phyloP scores from a whole-genome alignment of 2,113 vertebrate species.

The Andinoacara biseriatus region DNA sequence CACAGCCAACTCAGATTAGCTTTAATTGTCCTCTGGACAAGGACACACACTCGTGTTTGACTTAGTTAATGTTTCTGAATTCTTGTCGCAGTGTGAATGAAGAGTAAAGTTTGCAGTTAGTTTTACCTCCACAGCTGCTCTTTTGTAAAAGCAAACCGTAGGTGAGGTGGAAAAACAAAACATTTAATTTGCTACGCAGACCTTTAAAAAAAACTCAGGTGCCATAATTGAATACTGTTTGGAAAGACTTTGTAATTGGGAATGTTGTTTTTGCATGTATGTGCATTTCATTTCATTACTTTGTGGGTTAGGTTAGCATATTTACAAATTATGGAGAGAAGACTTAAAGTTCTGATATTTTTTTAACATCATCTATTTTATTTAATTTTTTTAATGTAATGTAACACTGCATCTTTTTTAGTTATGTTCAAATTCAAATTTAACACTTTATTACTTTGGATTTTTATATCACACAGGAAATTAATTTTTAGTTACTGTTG shows the following conservation, averaged over 20 bases:
- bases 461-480: conserved; percentile 3
- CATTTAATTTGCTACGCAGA: background rate
- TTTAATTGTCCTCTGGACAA: conserved; percentile 60
- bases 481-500: background rate
- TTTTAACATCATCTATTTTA: background rate
- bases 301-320: background rate
- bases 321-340: background rate
- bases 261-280: background rate
- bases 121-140: background rate
- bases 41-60: conserved; percentile 51
- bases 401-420: background rate
- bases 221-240: background rate
- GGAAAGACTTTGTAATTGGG: background rate
- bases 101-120: conserved; percentile 18
- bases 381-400: background rate
- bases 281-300: background rate
- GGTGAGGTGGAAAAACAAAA: background rate
- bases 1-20: conserved; percentile 68
- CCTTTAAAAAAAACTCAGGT: too few relatives aligned
- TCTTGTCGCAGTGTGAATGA: background rate
- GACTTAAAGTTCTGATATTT: background rate
- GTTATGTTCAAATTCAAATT: background rate
- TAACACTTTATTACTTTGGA: background rate
- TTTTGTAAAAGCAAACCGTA: background rate
- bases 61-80: conserved; percentile 23